Conservation (phyloP, 2,797 vertebrate species). For the Bothrops alternatus region DNA sequence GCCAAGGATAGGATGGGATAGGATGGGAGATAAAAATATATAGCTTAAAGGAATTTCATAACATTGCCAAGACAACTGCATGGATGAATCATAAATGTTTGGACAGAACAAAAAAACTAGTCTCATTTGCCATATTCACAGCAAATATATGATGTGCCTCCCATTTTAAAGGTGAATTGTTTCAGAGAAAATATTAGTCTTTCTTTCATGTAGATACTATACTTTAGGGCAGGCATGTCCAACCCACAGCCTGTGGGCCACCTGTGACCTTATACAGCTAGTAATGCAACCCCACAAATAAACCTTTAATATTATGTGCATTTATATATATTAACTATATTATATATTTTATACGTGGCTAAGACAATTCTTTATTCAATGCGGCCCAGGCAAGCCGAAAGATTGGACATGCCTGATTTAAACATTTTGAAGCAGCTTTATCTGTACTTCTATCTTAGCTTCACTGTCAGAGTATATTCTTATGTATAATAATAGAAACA, state of each 20-base stretch:
- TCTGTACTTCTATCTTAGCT: background rate
- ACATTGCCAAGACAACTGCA: background rate
- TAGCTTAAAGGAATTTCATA: background rate
- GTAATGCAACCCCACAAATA: background rate
- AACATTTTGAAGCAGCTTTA: background rate
- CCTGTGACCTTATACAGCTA: background rate
- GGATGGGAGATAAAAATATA: background rate
- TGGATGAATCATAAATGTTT: background rate
- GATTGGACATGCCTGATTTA: background rate
- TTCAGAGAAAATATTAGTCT: background rate
- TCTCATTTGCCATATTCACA: background rate
- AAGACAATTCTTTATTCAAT: background rate
- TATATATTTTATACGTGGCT: background rate
- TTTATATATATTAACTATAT: background rate
- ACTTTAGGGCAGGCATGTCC: background rate
- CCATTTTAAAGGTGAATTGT: background rate
- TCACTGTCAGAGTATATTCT: background rate
- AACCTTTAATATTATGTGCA: background rate
- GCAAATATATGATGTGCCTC: background rate
- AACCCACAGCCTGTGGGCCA: background rate
- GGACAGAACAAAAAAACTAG: background rate
- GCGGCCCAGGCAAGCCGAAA: background rate
- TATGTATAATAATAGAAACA: background rate
- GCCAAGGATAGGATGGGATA: background rate
- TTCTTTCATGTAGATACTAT: background rate